Evolutionary conservation across 2,888 invertebrate species (phyloP), one percentile per base, ranked within the genome.

Genomic region (Strigamia crassipes): DNA sequence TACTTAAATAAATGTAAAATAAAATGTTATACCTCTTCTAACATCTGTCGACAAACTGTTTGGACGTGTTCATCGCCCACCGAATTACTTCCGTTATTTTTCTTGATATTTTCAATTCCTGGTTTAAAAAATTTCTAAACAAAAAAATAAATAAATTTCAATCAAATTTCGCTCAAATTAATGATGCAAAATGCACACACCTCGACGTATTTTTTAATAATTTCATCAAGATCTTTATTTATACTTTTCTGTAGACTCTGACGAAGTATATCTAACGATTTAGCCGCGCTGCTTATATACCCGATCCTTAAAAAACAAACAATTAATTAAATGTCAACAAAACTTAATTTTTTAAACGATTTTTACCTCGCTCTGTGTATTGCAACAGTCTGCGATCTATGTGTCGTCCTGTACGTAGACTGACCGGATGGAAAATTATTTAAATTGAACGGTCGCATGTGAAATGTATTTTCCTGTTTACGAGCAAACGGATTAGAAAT

Each of bases 241-340:
- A 94, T 93, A 79, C 91, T 91, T 83, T 91, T 91, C 88, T 94
- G 94, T 86, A 94, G 89, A 84, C 93, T 94, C 87, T 92, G 92
- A 79, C 94, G 88, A 77, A 94, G 87, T 85, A 94, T 90, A 86
- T 94, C 94, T 83, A 94, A 87, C 0, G 94, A 93, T 87, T 93
- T 93, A 79, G 92, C 91, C 15, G 93, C 91, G 85, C 92, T 92
- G 5, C 92, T 92, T 79, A 86, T 82, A 73, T 83, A 85, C 84
- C 90, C 82, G 85, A 85, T 84, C 89, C 89, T 84, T 83, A 6
- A 34, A 81, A 78, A n/a, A 2, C 1, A 1, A 27, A n/a, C 51
- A 78, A 42, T 51, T 51, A 18, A 18, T 51, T 51, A 3, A 18
- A 51, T 15, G 0, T 51, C 15, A 13, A 18, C 6, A 15, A 1